Conservation (phyloP, 2,797 vertebrate genomes). For the Adrianichthys oophorus region DNA sequence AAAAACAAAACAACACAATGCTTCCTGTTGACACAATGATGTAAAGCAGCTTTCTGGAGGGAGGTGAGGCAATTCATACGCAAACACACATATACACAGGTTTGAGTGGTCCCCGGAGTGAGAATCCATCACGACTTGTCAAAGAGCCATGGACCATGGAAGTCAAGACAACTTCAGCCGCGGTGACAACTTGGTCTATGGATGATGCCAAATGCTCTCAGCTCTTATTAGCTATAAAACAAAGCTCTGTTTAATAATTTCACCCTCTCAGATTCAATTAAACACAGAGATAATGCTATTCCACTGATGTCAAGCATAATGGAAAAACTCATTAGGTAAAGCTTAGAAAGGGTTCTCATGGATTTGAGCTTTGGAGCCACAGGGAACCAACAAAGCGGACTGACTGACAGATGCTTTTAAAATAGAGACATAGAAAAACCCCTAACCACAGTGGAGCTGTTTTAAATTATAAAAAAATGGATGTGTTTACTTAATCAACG, state of each 20-base stretch:
- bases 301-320: conserved; percentile 63
- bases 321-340: conserved; percentile 66
- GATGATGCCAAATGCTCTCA: conserved; percentile 41
- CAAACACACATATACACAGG: conserved; percentile 11
- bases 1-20: too few species aligned
- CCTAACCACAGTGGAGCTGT: conserved; percentile 35
- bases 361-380: conserved; percentile 52
- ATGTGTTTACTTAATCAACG: conserved; percentile 38
- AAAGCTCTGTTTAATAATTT: conserved; percentile 45
- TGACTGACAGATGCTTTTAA: conserved; percentile 60
- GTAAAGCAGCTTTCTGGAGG: conserved; percentile 5
- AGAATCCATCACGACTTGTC: conserved; percentile 58
- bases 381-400: conserved; percentile 60
- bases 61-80: conserved; percentile 8
- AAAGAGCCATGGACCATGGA: conserved; percentile 30
- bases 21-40: not conserved
- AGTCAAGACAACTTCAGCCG: conserved; percentile 39
- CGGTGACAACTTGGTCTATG: conserved; percentile 55
- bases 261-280: conserved; percentile 63
- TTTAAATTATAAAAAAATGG: conserved; percentile 31
- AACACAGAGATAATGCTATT: conserved; percentile 56
- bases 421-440: conserved; percentile 32
- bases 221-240: conserved; percentile 45
- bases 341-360: conserved; percentile 52
- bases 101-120: conserved; percentile 23